These are phyloP conservation scores for Plemyria rubiginata DNA, from an alignment of 2,888 invertebrate genomes.

Conservation along the genomic window DNA sequence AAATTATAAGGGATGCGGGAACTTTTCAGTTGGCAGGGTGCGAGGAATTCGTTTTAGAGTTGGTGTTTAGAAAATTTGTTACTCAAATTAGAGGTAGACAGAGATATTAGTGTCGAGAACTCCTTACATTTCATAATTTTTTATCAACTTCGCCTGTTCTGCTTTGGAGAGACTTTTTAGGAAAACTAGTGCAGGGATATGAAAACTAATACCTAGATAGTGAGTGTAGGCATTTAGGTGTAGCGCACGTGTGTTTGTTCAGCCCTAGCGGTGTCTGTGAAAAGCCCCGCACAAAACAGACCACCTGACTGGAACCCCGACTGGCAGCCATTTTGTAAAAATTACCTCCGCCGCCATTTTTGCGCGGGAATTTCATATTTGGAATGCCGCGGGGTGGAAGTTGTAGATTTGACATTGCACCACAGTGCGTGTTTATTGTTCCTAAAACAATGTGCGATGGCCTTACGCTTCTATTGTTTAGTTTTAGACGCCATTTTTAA, in stretches of 20 bases:
- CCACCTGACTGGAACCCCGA: conserved; percentile 60
- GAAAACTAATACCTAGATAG: conserved; percentile 9
- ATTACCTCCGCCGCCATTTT: conserved; percentile 83
- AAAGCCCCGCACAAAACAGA: conserved; percentile 58
- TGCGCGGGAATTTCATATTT: conserved; percentile 82
- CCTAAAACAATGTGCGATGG: conserved; percentile 78
- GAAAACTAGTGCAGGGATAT: conserved; percentile 10
- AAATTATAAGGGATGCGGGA: conserved; percentile 6
- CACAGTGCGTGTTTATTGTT: conserved; percentile 76
- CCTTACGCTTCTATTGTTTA: conserved; percentile 74
- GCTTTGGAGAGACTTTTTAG: background rate
- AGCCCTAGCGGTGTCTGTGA: conserved; percentile 38
- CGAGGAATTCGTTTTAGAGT: conserved; percentile 66
- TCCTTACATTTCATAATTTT: conserved; percentile 53
- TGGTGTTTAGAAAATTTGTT: conserved; percentile 72
- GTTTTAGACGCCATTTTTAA: conserved; percentile 67
- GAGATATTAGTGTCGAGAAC: conserved; percentile 60
- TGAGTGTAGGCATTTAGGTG: conserved; percentile 11
- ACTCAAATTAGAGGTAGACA: conserved; percentile 74
- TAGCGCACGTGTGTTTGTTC: conserved; percentile 30
- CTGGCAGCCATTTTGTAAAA: conserved; percentile 83
- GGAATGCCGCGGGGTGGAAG: conserved; percentile 77
- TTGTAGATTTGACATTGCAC: conserved; percentile 71
- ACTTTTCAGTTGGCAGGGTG: conserved; percentile 11
- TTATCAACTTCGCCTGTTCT: background rate